A percentile compares a stretch with the other conserved stretches of the same genome.
Evolutionary conservation across 2,888 invertebrate species (phyloP).

Genomic region (Dioctria linearis): DNA sequence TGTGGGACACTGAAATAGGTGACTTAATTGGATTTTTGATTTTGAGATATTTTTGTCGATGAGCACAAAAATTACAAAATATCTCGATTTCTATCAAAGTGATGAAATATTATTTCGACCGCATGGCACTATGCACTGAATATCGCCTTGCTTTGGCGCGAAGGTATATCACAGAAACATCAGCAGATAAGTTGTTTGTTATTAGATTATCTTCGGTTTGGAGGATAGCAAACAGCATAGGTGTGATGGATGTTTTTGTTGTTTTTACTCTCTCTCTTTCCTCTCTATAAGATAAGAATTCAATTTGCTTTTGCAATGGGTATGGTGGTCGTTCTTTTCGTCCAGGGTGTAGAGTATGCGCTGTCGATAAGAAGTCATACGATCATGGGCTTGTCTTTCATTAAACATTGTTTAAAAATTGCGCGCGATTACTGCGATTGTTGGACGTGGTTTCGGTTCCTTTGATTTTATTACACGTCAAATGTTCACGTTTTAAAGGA

Average conservation of each 20-base stretch:
- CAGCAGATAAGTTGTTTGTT: too few species aligned
- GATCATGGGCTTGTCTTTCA: too few species aligned
- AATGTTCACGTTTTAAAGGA: too few species aligned
- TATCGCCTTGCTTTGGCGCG: neutral
- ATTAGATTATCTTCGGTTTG: neutral
- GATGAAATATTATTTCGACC: conserved; percentile 33
- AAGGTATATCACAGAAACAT: too few species aligned
- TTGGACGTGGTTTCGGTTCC: too few species aligned
- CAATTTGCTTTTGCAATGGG: conserved; percentile 7
- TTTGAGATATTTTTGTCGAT: neutral
- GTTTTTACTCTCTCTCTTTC: conserved; percentile 18
- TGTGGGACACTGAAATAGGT: neutral
- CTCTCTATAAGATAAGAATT: conserved; percentile 27
- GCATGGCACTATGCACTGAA: conserved; percentile 23
- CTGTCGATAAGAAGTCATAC: too few species aligned
- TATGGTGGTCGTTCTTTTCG: neutral
- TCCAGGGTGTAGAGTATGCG: too few species aligned
- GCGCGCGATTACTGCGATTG: too few species aligned
- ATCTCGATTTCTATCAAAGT: neutral
- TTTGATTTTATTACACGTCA: too few species aligned
- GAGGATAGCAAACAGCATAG: neutral
- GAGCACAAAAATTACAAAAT: neutral
- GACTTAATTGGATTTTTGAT: conserved; percentile 30
- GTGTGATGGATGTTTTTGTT: conserved; percentile 13
- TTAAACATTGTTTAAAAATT: too few species aligned